A percentile compares a stretch with the other conserved stretches of the same genome.
phyloP scores from a whole-genome alignment of 2,888 invertebrate genomes.

The Hipparchia semele region DNA sequence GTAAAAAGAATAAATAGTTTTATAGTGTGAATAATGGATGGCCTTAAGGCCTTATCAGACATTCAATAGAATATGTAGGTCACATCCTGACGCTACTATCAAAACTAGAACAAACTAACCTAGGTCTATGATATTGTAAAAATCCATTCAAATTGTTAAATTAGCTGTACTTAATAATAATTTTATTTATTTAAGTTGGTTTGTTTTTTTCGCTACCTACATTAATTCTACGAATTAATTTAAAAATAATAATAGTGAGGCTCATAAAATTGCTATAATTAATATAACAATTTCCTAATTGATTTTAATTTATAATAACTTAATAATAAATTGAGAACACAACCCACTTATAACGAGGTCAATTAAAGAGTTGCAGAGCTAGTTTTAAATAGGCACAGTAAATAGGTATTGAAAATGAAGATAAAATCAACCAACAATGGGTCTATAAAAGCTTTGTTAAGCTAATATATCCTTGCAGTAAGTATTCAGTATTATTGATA shows the following conservation, averaged over 20 bases:
- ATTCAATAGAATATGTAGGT: conserved; percentile 33
- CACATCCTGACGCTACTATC: conserved; percentile 52
- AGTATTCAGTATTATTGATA: background rate
- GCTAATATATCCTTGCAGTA: background rate
- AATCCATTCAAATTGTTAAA: background rate
- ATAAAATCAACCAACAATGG: background rate
- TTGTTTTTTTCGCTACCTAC: too few species aligned
- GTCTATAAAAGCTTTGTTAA: conserved; percentile 6
- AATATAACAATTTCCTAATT: too few species aligned
- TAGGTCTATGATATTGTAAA: background rate
- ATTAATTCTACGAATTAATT: too few species aligned
- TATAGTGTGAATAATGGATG: conserved; percentile 19
- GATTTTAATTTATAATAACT: background rate
- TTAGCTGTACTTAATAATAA: too few species aligned
- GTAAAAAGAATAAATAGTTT: too few species aligned
- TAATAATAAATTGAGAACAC: background rate
- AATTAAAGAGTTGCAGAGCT: background rate
- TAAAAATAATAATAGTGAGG: too few species aligned
- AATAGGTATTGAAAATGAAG: conserved; percentile 1
- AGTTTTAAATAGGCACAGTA: background rate
- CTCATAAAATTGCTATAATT: too few species aligned
- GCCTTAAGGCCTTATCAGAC: conserved; percentile 37
- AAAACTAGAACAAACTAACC: conserved; percentile 51
- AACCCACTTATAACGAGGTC: background rate
- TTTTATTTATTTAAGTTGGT: too few species aligned